phyloP scores from a whole-genome alignment of 2,888 invertebrate species.

The Panzeria rudis region DNA sequence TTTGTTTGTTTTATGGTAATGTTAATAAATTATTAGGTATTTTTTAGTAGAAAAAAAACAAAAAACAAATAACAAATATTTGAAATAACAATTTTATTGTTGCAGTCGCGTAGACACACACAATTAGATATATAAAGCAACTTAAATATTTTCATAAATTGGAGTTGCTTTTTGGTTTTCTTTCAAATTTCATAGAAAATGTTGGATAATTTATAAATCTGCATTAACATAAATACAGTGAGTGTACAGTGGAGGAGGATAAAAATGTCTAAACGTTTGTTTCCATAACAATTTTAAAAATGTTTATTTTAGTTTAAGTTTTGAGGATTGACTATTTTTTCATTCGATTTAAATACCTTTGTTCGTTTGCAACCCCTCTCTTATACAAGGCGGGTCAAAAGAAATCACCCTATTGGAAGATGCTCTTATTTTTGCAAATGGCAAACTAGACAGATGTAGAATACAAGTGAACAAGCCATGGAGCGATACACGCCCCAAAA shows the following conservation, averaged over 20 bases:
- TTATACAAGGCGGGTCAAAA: too few relatives aligned
- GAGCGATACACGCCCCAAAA: too few relatives aligned
- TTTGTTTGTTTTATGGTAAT: constrained; percentile 51
- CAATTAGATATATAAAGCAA: constrained; percentile 20
- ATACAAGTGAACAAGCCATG: background rate
- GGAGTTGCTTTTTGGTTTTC: background rate
- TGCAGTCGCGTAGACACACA: background rate
- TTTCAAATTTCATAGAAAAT: constrained; percentile 10
- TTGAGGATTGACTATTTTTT: too few relatives aligned
- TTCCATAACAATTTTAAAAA: too few relatives aligned
- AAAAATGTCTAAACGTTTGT: background rate
- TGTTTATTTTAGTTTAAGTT: too few relatives aligned
- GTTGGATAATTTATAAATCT: constrained; percentile 23
- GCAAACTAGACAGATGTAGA: too few relatives aligned
- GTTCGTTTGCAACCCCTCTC: too few relatives aligned
- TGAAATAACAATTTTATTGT: constrained; percentile 51
- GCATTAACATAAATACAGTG: too few relatives aligned
- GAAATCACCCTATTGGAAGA: too few relatives aligned
- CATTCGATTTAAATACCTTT: too few relatives aligned
- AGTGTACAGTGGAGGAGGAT: background rate
- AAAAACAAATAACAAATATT: constrained; percentile 13
- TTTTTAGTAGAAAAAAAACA: constrained; percentile 24
- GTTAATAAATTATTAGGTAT: constrained; percentile 50
- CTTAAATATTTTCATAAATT: constrained; percentile 27
- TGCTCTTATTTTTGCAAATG: too few relatives aligned